Evolutionary conservation across 2,797 vertebrate genomes (phyloP).

Genomic region (Ibycter americanus): DNA sequence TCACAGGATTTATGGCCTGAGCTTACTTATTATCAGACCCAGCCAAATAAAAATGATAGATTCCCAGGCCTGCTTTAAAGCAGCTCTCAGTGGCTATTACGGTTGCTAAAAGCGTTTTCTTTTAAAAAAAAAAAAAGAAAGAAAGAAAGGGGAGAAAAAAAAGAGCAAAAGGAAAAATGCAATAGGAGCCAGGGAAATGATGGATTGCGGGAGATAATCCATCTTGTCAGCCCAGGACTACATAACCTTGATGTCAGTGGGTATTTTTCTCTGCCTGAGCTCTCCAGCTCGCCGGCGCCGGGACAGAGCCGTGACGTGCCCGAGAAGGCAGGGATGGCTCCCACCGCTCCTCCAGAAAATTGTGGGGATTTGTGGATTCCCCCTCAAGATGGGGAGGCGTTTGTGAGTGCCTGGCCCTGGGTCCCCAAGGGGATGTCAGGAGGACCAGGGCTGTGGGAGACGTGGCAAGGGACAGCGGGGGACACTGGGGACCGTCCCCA

Average conservation of each 20-base stretch:
- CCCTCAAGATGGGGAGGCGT: not conserved
- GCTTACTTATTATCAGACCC: conserved; percentile 71
- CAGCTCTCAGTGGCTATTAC: conserved; percentile 68
- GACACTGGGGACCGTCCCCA: not conserved
- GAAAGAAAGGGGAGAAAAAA: not conserved
- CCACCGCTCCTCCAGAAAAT: not conserved
- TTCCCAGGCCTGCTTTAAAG: conserved; percentile 64
- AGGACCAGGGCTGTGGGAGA: fast-evolving
- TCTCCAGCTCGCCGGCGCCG: not conserved
- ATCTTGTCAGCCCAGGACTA: conserved; percentile 69
- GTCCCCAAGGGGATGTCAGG: not conserved
- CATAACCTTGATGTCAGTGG: conserved; percentile 76
- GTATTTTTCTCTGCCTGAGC: conserved; percentile 70
- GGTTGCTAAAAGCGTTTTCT: conserved; percentile 72
- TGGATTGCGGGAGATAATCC: conserved; percentile 58
- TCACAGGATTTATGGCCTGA: conserved; percentile 63
- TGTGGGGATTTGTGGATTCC: fast-evolving
- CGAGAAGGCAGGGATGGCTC: not conserved
- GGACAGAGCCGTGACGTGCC: not conserved
- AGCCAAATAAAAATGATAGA: conserved; percentile 75
- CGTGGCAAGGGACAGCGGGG: fast-evolving
- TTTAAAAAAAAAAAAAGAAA: not conserved
- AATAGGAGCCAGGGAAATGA: conserved; percentile 57
- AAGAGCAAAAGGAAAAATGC: conserved; percentile 43
- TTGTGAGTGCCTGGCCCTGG: fast-evolving